A percentile compares a stretch with the other conserved stretches of the same genome.
These are phyloP conservation scores for Sylvia atricapilla DNA, from an alignment of 2,113 vertebrate genomes.

Conservation along the genomic window DNA sequence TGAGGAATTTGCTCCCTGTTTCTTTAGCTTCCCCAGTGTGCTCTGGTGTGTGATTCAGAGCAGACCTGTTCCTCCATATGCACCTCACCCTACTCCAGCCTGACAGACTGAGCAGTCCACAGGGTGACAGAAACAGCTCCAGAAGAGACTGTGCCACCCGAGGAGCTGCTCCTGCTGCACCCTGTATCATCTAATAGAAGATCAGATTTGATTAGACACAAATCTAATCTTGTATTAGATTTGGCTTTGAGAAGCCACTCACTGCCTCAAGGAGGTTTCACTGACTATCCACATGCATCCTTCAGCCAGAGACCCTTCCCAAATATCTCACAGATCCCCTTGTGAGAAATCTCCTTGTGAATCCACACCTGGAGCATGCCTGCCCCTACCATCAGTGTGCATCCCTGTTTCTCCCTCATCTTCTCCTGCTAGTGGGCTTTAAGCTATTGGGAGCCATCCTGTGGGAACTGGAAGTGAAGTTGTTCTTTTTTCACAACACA, in stretches of 20 bases:
- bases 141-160: neutral
- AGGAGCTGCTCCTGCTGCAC: neutral
- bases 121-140: neutral
- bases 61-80: neutral
- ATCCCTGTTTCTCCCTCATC: neutral
- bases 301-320: neutral
- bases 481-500: neutral
- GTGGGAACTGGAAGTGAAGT: neutral
- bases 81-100: neutral
- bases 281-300: fast-evolving
- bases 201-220: too few species aligned
- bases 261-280: neutral
- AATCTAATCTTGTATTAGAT: neutral
- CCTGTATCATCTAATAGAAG: neutral
- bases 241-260: neutral
- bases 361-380: neutral
- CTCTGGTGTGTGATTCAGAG: neutral
- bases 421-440: neutral
- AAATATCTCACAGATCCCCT: neutral
- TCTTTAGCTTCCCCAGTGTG: fast-evolving
- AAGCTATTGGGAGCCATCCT: neutral
- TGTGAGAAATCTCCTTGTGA: neutral
- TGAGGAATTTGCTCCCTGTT: neutral
- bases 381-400: fast-evolving
- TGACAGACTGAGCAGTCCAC: neutral